A percentile compares a stretch with the other conserved stretches of the same genome.
Conservation (phyloP, 92 coral and sea anemone genomes). For the Ricordea florida region DNA sequence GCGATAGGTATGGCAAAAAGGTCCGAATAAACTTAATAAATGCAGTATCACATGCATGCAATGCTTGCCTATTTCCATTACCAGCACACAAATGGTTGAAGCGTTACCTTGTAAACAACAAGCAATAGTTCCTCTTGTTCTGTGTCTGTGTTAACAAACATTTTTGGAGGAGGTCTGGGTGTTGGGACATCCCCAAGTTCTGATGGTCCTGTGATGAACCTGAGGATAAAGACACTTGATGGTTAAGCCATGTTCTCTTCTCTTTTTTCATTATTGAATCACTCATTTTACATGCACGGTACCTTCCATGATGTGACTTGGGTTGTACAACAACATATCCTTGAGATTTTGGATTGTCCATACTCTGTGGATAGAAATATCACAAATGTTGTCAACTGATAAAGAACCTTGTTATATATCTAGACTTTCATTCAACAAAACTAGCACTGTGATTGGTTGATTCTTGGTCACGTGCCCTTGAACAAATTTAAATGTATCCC, state of each 20-base stretch:
- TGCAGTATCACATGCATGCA: background rate
- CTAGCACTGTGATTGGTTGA: too few relatives aligned
- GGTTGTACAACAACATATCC: slow-evolving; percentile 90
- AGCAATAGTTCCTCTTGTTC: slow-evolving; percentile 84
- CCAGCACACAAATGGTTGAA: too few relatives aligned
- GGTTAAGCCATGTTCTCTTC: too few relatives aligned
- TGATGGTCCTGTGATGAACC: slow-evolving; percentile 92
- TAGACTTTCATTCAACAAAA: too few relatives aligned
- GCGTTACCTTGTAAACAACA: slow-evolving; percentile 84
- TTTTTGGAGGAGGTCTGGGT: slow-evolving; percentile 88
- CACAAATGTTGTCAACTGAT: too few relatives aligned
- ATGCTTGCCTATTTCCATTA: too few relatives aligned
- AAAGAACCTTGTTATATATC: background rate
- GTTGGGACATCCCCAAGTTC: slow-evolving; percentile 83
- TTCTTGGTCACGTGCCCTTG: too few relatives aligned
- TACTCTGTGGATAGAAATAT: slow-evolving; percentile 10
- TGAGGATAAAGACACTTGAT: background rate
- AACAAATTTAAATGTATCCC: too few relatives aligned
- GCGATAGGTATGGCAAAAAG: too few relatives aligned
- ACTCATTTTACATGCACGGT: background rate
- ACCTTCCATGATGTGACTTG: slow-evolving; percentile 88
- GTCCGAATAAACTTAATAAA: too few relatives aligned
- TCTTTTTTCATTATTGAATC: too few relatives aligned
- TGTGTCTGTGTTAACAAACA: slow-evolving; percentile 88
- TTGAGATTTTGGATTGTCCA: slow-evolving; percentile 65